Evolutionary conservation across 2,888 invertebrate species (phyloP).

Genomic region (Neocrepidodera transversa): DNA sequence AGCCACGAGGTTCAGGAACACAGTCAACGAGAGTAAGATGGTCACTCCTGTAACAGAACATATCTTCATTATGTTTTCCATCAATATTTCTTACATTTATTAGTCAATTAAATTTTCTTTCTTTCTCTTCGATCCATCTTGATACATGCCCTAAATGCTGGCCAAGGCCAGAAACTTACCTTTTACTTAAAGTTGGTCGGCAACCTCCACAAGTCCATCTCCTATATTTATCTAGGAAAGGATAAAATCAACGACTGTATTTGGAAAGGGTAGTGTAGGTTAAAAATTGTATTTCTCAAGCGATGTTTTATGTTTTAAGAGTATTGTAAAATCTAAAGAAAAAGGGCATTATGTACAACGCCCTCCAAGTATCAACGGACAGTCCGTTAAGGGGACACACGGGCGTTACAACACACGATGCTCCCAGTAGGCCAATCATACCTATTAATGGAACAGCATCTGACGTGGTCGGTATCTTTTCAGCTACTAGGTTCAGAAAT

Average conservation of each 20-base stretch:
- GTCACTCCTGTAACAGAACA: constrained; percentile 94
- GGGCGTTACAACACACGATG: constrained; percentile 61
- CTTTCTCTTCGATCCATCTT: neutral
- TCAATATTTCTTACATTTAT: neutral
- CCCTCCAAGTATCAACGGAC: constrained; percentile 64
- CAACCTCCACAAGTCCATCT: neutral
- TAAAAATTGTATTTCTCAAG: neutral
- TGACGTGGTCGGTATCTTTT: constrained; percentile 91
- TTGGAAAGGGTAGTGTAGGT: constrained; percentile 35
- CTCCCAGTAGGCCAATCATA: constrained; percentile 62
- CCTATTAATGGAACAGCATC: constrained; percentile 85
- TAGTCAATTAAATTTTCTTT: neutral
- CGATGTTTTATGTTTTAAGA: neutral
- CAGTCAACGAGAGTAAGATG: constrained; percentile 99
- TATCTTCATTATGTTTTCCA: constrained; percentile 62
- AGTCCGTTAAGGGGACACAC: constrained; percentile 57
- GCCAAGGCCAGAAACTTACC: neutral
- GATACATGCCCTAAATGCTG: neutral
- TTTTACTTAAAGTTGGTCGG: neutral
- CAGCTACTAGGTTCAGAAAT: constrained; percentile 96
- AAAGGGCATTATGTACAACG: constrained; percentile 31
- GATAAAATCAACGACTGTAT: constrained; percentile 31
- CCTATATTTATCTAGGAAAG: constrained; percentile 23
- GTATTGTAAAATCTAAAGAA: neutral
- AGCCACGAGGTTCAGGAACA: constrained; percentile 99